A percentile compares a stretch with the other conserved stretches of the same genome.
Conservation (phyloP, 2,888 invertebrate genomes). For the Eumerus sabulonum region DNA sequence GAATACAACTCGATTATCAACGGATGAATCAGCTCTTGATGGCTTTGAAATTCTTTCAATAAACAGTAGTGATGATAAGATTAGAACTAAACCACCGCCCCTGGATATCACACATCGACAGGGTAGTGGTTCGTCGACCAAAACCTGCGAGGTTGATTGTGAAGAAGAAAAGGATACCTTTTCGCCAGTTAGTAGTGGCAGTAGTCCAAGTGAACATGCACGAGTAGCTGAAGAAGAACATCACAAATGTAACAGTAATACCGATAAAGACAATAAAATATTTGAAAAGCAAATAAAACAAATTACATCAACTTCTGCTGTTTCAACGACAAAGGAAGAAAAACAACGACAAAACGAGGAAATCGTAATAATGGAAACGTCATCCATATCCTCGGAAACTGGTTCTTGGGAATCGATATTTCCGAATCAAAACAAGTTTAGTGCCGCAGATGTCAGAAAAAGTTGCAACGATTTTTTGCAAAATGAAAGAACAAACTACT, state of each 20-base stretch:
- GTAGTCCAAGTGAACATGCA: constrained; percentile 71
- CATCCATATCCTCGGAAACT: constrained; percentile 83
- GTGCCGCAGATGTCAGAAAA: constrained; percentile 76
- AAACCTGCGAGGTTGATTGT: constrained; percentile 77
- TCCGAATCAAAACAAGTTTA: constrained; percentile 75
- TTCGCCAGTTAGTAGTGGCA: constrained; percentile 75
- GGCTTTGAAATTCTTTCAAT: constrained; percentile 52
- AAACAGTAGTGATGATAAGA: constrained; percentile 8
- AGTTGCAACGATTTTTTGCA: constrained; percentile 79
- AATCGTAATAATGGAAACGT: constrained; percentile 82
- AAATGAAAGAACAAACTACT: constrained; percentile 76
- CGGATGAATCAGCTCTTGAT: constrained; percentile 53
- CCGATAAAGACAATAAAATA: constrained; percentile 47
- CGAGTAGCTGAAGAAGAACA: constrained; percentile 38
- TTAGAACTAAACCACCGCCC: constrained; percentile 52
- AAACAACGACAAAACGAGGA: constrained; percentile 83
- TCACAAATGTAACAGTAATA: constrained; percentile 62
- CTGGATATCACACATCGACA: constrained; percentile 71
- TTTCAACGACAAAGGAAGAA: constrained; percentile 80
- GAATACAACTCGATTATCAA: constrained; percentile 29
- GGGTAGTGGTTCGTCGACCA: constrained; percentile 73
- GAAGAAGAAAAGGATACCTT: constrained; percentile 78
- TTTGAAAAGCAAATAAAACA: constrained; percentile 55
- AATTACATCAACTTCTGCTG: constrained; percentile 53
- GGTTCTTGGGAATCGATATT: constrained; percentile 84